Percentiles rank a stretch among this genome's conserved stretches.
Evolutionary conservation across 2,797 vertebrate genomes (phyloP).

Genomic region (Discoglossus pictus): DNA sequence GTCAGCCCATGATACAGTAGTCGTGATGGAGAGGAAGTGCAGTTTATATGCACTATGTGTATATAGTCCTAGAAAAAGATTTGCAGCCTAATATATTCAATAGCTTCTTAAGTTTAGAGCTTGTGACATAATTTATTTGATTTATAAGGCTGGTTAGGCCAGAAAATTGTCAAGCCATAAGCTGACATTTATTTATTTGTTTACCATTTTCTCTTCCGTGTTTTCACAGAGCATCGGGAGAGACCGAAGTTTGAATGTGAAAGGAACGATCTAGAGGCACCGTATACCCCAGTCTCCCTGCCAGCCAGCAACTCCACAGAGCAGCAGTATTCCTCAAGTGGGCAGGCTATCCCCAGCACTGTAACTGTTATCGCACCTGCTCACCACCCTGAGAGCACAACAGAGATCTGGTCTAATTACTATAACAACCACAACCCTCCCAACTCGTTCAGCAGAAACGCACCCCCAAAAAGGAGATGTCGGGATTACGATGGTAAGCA

Average conservation of each 20-base stretch:
- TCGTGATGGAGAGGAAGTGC: no score
- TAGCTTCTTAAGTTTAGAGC: no score
- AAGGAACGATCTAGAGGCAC: slow-evolving; percentile 82
- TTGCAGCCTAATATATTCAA: no score
- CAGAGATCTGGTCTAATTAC: slow-evolving; percentile 95
- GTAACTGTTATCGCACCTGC: slow-evolving; percentile 83
- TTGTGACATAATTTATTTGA: no score
- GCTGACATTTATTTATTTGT: no score
- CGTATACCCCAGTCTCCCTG: slow-evolving; percentile 74
- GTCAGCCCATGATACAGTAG: no score
- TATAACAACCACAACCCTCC: slow-evolving; percentile 80
- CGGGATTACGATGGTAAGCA: slow-evolving; percentile 93
- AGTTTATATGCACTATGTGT: no score
- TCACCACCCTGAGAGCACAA: slow-evolving; percentile 93
- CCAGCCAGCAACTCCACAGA: slow-evolving; percentile 68
- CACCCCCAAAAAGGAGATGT: slow-evolving; percentile 88
- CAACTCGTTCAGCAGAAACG: slow-evolving; percentile 82
- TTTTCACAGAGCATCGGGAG: slow-evolving; percentile 82
- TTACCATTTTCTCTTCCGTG: background rate
- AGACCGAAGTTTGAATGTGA: slow-evolving; percentile 92
- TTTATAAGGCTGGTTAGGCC: no score
- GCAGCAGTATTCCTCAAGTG: slow-evolving; percentile 79
- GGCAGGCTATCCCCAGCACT: slow-evolving; percentile 78
- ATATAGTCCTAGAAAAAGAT: no score
- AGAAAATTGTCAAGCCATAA: no score